Evolutionary conservation across 2,888 invertebrate genomes (phyloP), one percentile per base, ranked within the genome.

Genomic region (Caenorhabditis zanzibari): DNA sequence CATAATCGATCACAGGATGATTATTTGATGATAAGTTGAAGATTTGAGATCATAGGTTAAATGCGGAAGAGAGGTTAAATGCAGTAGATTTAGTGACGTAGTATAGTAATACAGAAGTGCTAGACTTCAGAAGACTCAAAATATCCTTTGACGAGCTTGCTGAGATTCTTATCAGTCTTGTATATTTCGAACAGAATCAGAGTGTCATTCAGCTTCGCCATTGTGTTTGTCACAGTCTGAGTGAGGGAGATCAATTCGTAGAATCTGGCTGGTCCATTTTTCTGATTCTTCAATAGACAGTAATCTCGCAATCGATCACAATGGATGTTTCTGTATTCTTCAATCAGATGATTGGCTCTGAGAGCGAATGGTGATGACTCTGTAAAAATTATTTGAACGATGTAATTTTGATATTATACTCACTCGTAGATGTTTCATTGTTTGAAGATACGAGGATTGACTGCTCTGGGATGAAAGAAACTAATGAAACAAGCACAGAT

Each of bases 61-160:
- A 6, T 32, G 47, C 14, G 16, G n/a, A 14, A 16, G 24, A 22
- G 22, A 12, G 22, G 52, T 19, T 0, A 52, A 52, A 22, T 22
- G 10, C 32, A 7, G 32, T 32, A 32, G 7, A 32, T 32, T 32
- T 7, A 6, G 32, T 32, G 32, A 4, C 5, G 7, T 6, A 32
- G 32, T 32, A 6, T 32, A 32, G n/a, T 32, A 7, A 32, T 32
- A 7, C n/a, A n/a, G n/a, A n/a, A n/a, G n/a, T n/a, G n/a, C n/a
- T n/a, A 38, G 38, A 10, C 16, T n/a, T n/a, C 2, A 47, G n/a
- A 26, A 26, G 52, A 26, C 38, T 38, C 41, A 44, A 63, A 63
- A 12, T 44, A 63, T 7, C 38, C 63, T 26, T 44, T 26, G 24
- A 63, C 63, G 1, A 63, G 63, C 24, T 63, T 63, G 7, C n/a